These are phyloP conservation scores for Athene noctua DNA, from an alignment of 2,113 vertebrate genomes.

Conservation along the genomic window DNA sequence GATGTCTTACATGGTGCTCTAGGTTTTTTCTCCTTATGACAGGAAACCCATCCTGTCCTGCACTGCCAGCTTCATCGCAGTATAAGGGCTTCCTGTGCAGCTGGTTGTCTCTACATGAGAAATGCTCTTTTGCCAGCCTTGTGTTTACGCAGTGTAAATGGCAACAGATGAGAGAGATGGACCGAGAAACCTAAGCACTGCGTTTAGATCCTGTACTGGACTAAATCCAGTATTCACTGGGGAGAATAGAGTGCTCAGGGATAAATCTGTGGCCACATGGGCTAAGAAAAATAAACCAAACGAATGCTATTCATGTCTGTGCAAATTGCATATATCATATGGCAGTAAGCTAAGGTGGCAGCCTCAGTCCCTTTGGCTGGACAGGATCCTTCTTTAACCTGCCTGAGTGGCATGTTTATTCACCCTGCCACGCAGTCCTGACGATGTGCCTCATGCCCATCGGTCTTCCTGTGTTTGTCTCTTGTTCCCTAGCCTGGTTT, in stretches of 20 bases:
- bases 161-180: background rate
- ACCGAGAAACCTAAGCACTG: background rate
- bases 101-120: accelerated
- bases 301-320: accelerated
- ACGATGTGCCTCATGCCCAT: accelerated
- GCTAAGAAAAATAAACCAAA: accelerated
- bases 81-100: background rate
- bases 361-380: background rate
- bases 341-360: too few relatives aligned
- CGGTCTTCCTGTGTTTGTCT: accelerated
- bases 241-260: background rate
- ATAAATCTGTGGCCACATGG: background rate
- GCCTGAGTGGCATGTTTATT: accelerated
- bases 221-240: background rate
- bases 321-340: accelerated
- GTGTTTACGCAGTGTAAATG: accelerated
- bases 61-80: accelerated
- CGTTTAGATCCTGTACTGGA: background rate
- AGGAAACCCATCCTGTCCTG: background rate
- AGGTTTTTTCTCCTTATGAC: accelerated
- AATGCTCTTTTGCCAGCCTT: background rate
- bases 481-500: background rate
- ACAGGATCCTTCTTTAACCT: background rate
- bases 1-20: accelerated
- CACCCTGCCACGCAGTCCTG: accelerated